Conservation (phyloP, 1,140 invertebrate species). For the Oncopeltus fasciatus region DNA sequence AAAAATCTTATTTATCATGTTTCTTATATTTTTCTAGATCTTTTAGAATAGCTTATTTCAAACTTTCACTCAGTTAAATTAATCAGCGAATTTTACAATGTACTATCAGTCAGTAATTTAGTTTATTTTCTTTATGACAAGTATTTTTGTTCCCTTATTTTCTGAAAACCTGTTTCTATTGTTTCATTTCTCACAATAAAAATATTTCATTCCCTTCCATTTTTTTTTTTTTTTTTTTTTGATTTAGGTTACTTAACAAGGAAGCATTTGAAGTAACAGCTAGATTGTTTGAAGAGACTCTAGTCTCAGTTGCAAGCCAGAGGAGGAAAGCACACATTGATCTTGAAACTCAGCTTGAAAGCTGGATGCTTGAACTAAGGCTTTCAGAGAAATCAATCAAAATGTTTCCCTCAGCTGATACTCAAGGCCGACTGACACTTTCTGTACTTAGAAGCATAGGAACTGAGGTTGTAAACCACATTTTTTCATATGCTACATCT, state of each 20-base stretch:
- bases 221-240: slow-evolving; percentile 17
- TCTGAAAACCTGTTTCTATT: too few species aligned
- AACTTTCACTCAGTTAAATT: too few species aligned
- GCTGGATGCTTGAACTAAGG: slow-evolving; percentile 56
- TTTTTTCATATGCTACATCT: slow-evolving; percentile 34
- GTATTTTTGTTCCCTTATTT: too few species aligned
- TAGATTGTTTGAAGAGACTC: slow-evolving; percentile 49
- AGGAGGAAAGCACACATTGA: slow-evolving; percentile 61
- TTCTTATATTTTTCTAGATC: too few species aligned
- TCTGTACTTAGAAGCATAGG: slow-evolving; percentile 73
- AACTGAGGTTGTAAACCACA: slow-evolving; percentile 65
- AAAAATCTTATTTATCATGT: too few species aligned
- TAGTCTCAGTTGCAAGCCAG: slow-evolving; percentile 47
- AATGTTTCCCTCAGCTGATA: slow-evolving; percentile 38
- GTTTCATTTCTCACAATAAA: too few species aligned
- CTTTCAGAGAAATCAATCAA: slow-evolving; percentile 79
- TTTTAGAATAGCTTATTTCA: too few species aligned
- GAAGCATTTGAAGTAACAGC: slow-evolving; percentile 45
- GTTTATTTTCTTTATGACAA: too few species aligned
- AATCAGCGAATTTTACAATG: too few species aligned
- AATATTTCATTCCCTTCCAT: too few species aligned
- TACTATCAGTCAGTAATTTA: too few species aligned
- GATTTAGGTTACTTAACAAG: slow-evolving; percentile 36
- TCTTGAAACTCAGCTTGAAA: slow-evolving; percentile 66
- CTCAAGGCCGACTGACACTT: slow-evolving; percentile 52